These are phyloP conservation scores for Chironomus striatipennis DNA, from an alignment of 1,140 invertebrate species.

Conservation along the genomic window DNA sequence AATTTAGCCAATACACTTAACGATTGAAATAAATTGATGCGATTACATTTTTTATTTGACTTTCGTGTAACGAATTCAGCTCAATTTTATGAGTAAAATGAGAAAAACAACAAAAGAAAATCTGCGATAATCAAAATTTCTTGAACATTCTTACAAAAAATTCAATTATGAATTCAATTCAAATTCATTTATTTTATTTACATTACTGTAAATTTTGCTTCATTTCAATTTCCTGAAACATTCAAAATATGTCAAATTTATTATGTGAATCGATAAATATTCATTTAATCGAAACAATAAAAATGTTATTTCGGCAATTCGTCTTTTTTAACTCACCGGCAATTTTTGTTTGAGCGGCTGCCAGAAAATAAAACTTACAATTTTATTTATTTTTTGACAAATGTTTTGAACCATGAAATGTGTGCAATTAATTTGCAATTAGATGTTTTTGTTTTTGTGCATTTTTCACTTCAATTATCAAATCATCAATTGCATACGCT, in stretches of 20 bases:
- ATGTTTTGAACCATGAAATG: not conserved
- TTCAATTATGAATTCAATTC: too few relatives aligned
- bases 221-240: too few relatives aligned
- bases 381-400: too few relatives aligned
- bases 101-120: too few relatives aligned
- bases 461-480: slow-evolving; percentile 18
- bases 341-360: not conserved
- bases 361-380: not conserved
- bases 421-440: slow-evolving; percentile 23
- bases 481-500: slow-evolving; percentile 9
- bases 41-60: not conserved
- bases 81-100: too few relatives aligned
- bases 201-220: too few relatives aligned
- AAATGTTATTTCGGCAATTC: not conserved
- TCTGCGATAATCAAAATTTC: too few relatives aligned
- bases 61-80: not conserved
- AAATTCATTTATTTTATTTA: too few relatives aligned
- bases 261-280: not conserved
- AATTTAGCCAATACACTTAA: too few relatives aligned
- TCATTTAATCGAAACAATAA: slow-evolving; percentile 5
- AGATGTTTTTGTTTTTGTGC: not conserved
- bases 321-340: not conserved
- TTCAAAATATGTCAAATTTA: too few relatives aligned
- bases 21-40: slow-evolving; percentile 9
- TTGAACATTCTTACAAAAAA: too few relatives aligned